Conservation (phyloP, 2,888 invertebrate genomes). For the Napeogenes sylphis region DNA sequence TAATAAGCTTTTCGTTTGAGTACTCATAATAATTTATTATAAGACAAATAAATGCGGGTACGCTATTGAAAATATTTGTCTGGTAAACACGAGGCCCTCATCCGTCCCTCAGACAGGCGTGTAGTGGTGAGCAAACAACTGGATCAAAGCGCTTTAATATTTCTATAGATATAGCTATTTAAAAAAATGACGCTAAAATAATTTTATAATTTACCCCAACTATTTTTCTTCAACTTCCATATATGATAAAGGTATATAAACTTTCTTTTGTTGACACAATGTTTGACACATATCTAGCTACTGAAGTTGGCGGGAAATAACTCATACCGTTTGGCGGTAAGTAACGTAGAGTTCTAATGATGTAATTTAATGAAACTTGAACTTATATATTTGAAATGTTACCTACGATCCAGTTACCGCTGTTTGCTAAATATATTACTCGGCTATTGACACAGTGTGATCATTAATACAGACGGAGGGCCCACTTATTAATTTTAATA, state of each 20-base stretch:
- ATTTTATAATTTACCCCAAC: too few relatives aligned
- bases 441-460: slow-evolving; percentile 72
- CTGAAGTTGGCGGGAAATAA: too few relatives aligned
- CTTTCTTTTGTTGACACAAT: too few relatives aligned
- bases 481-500: slow-evolving; percentile 78
- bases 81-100: slow-evolving; percentile 53
- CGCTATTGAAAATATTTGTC: slow-evolving; percentile 67
- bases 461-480: slow-evolving; percentile 74
- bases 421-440: slow-evolving; percentile 75
- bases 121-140: slow-evolving; percentile 55
- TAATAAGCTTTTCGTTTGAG: slow-evolving; percentile 26
- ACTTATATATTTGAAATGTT: too few relatives aligned
- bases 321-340: too few relatives aligned
- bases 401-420: slow-evolving; percentile 43
- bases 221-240: too few relatives aligned
- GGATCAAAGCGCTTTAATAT: slow-evolving; percentile 59
- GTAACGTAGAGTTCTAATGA: too few relatives aligned
- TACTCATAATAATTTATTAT: slow-evolving; percentile 54
- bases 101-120: slow-evolving; percentile 44
- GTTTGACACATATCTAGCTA: too few relatives aligned
- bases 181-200: background rate
- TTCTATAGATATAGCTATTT: slow-evolving; percentile 17
- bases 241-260: too few relatives aligned
- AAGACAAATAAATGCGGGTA: slow-evolving; percentile 52
- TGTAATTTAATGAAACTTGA: too few relatives aligned